phyloP scores from a whole-genome alignment of 2,113 vertebrate species.

The Martes martes region DNA sequence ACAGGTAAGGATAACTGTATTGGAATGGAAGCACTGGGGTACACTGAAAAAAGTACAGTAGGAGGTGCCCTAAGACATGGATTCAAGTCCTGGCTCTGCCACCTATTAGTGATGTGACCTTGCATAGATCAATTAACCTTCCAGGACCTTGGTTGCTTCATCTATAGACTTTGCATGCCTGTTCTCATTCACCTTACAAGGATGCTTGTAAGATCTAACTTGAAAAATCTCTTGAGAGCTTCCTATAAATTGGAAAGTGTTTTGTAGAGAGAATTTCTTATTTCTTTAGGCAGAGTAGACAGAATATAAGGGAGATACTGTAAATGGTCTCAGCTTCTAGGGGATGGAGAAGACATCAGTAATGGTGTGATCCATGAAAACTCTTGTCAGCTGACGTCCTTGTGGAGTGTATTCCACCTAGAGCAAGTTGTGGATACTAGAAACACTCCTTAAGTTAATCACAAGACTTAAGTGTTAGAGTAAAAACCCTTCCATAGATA shows the following conservation, averaged over 20 bases:
- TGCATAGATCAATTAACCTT: not conserved
- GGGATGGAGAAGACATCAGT: not conserved
- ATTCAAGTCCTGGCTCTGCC: not conserved
- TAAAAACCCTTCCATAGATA: not conserved
- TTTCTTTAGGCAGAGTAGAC: not conserved
- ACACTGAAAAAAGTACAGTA: not conserved
- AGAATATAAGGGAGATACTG: not conserved
- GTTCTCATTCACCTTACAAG: not conserved
- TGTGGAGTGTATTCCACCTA: not conserved
- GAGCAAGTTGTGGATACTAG: not conserved
- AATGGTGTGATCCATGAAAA: not conserved
- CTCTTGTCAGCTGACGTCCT: not conserved
- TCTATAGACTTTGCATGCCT: not conserved
- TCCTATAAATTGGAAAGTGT: not conserved
- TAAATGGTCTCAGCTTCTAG: not conserved
- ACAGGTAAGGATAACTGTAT: conserved; percentile 86
- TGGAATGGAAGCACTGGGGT: not conserved
- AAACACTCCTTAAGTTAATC: not conserved
- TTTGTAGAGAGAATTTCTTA: not conserved
- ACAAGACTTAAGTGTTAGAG: not conserved
- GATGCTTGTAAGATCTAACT: not conserved
- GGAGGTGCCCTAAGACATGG: not conserved
- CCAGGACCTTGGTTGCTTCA: not conserved
- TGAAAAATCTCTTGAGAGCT: not conserved
- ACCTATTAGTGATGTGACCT: not conserved